Base-by-base conservation (phyloP, 1,140 invertebrate genomes). In the Drosophila malerkotliana region DNA sequence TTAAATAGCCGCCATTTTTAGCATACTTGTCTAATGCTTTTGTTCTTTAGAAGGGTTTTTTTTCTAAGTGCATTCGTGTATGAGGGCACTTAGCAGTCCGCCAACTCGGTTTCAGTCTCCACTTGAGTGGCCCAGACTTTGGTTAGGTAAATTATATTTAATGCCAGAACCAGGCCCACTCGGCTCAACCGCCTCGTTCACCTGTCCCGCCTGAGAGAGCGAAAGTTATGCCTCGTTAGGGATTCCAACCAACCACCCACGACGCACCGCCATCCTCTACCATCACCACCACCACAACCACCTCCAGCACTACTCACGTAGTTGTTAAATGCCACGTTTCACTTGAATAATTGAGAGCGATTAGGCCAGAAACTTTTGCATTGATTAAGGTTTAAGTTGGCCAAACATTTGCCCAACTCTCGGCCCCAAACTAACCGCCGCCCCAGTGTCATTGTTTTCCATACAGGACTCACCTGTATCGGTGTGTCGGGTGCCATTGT, bases 291-390 rank as follows among this genome's bases (percentile, higher is more conserved):
- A 44, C 41, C n/a, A 39, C 12, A 6, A 30, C n/a, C n/a, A 18
- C 15, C 41, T 2, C 2, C 77, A 69, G 47, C 79, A 56, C 72
- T 47, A 56, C 83, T 87, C 87, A 90, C 88, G 88, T 90, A 90
- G 74, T 88, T 90, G 88, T 90, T 90, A 88, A 89, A 90, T 83
- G 88, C 87, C 87, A 90, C 87, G 87, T 90, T 90, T 90, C 87
- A 84, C 87, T 87, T 87, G 82, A 90, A 90, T 90, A 90, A 90
- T 90, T 90, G 87, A 84, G 79, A 88, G 79, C 87, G 87, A 90
- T 90, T 90, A 90, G 87, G 87, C 87, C 73, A 80, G 77, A 90
- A 90, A 82, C 83, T 90, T 90, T 90, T 79, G 82, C 85, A 90
- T 90, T 90, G 87, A 90, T 90, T 90, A 88, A 83, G 87, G 79